These are phyloP conservation scores for Tipula unca DNA, from an alignment of 2,888 invertebrate genomes.

Conservation along the genomic window DNA sequence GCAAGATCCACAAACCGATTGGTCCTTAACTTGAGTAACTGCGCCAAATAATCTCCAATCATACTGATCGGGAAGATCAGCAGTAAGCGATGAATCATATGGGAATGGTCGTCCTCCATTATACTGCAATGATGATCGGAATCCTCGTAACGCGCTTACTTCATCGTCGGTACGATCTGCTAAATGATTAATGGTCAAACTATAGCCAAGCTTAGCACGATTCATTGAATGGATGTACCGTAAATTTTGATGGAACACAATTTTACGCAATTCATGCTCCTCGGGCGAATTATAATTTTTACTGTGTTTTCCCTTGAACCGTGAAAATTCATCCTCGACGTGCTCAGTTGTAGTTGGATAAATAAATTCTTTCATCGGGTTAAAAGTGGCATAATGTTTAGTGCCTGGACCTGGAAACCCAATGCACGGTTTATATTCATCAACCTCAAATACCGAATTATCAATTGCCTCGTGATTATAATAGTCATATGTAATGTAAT, in stretches of 20 bases:
- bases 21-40: constrained; percentile 93
- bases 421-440: constrained; percentile 53
- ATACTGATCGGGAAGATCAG: constrained; percentile 60
- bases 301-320: constrained; percentile 63
- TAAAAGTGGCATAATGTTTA: constrained; percentile 70
- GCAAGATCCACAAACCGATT: constrained; percentile 94
- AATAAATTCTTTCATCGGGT: constrained; percentile 89
- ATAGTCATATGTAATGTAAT: constrained; percentile 71
- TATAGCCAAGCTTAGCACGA: constrained; percentile 63
- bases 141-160: constrained; percentile 63
- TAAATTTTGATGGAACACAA: constrained; percentile 79
- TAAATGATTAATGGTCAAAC: constrained; percentile 76
- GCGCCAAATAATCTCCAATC: constrained; percentile 92
- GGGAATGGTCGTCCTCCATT: constrained; percentile 75
- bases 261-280: constrained; percentile 63
- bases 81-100: constrained; percentile 48
- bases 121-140: constrained; percentile 50
- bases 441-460: constrained; percentile 58
- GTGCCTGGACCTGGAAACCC: constrained; percentile 83
- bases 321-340: constrained; percentile 60
- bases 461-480: constrained; percentile 59
- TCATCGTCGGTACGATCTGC: constrained; percentile 75
- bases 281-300: constrained; percentile 54
- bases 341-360: constrained; percentile 60
- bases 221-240: constrained; percentile 75